phyloP scores from a whole-genome alignment of 1,140 invertebrate species.

The Polyergus mexicanus region DNA sequence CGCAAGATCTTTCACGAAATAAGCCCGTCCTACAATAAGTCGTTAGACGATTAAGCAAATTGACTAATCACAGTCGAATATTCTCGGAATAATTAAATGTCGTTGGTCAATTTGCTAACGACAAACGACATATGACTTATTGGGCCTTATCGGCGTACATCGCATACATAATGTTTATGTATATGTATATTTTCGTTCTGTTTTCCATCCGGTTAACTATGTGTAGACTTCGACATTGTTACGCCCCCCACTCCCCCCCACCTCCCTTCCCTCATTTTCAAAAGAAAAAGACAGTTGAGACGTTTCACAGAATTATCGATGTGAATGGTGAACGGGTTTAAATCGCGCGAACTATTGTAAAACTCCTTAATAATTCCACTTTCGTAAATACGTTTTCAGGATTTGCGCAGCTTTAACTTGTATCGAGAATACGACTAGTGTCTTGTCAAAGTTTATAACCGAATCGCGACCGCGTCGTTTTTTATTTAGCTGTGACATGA shows the following conservation, averaged over 20 bases:
- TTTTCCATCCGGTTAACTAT: conserved; percentile 50
- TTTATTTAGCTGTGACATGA: too few species aligned
- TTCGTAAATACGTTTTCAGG: conserved; percentile 25
- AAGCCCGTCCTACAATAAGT: background rate
- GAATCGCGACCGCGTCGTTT: too few species aligned
- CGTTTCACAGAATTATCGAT: conserved; percentile 69
- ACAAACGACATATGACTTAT: too few species aligned
- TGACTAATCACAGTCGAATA: too few species aligned
- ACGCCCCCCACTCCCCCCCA: too few species aligned
- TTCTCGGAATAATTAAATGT: too few species aligned
- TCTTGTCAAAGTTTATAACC: too few species aligned
- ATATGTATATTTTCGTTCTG: conserved; percentile 50
- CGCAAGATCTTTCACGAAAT: conserved; percentile 32
- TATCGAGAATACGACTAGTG: background rate
- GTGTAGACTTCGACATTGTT: conserved; percentile 71
- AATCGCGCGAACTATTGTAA: conserved; percentile 54
- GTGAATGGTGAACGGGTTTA: conserved; percentile 55
- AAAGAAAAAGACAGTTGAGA: conserved; percentile 60
- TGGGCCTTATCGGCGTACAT: conserved; percentile 47
- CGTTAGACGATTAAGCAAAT: too few species aligned
- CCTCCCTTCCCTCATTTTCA: background rate
- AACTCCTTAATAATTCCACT: conserved; percentile 60
- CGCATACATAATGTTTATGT: conserved; percentile 17
- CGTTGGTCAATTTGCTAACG: too few species aligned
- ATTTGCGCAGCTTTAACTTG: background rate